Evolutionary conservation across 2,888 invertebrate genomes (phyloP).

Genomic region (Bombyx huttoni): DNA sequence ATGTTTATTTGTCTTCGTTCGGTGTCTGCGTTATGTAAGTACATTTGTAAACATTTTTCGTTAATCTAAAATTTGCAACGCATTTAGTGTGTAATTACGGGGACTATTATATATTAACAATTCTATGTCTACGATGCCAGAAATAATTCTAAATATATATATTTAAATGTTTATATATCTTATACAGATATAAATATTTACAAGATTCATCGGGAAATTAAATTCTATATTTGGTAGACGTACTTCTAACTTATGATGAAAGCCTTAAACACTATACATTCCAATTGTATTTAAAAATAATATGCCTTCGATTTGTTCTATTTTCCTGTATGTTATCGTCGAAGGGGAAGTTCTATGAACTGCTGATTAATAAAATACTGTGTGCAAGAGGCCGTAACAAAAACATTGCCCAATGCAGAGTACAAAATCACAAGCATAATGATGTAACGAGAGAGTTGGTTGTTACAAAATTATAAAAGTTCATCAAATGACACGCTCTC

Average conservation of each 20-base stretch:
- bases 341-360: slow-evolving; percentile 20
- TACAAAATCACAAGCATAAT: no score
- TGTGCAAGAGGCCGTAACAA: slow-evolving; percentile 47
- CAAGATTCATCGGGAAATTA: background rate
- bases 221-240: slow-evolving; percentile 11
- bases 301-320: slow-evolving; percentile 49
- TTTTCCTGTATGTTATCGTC: slow-evolving; percentile 34
- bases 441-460: no score
- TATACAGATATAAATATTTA: background rate
- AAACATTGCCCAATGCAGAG: background rate
- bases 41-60: slow-evolving; percentile 2
- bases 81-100: slow-evolving; percentile 5
- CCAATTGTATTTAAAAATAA: slow-evolving; percentile 58
- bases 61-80: slow-evolving; percentile 9
- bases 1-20: slow-evolving; percentile 6
- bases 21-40: background rate
- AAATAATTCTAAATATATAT: background rate
- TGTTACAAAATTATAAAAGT: no score
- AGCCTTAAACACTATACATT: slow-evolving; percentile 65
- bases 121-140: background rate
- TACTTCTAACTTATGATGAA: slow-evolving; percentile 59
- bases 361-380: slow-evolving; percentile 8
- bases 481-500: no score
- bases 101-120: background rate
- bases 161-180: background rate